phyloP scores from a whole-genome alignment of 2,797 vertebrate genomes.

The Pseudomugil tenellus region DNA sequence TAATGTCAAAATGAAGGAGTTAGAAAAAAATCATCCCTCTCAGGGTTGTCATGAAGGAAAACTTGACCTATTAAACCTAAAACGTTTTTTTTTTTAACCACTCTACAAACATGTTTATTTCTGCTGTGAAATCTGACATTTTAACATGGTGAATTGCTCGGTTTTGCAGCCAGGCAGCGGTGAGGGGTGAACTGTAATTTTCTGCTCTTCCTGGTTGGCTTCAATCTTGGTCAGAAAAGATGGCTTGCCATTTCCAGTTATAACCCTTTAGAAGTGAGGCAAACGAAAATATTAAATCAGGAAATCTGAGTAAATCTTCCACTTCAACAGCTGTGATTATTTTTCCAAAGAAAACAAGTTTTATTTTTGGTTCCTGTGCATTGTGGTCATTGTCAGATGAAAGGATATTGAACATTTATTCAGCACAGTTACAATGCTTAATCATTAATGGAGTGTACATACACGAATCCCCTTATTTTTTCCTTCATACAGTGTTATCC shows the following conservation, averaged over 20 bases:
- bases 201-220: too few species aligned
- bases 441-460: neutral
- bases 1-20: too few species aligned
- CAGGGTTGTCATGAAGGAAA: too few species aligned
- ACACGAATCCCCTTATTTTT: neutral
- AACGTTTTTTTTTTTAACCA: too few species aligned
- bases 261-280: neutral
- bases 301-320: neutral
- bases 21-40: too few species aligned
- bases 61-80: too few species aligned
- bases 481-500: conserved; percentile 1
- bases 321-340: neutral
- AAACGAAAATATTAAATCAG: neutral
- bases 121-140: too few species aligned
- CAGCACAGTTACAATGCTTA: neutral
- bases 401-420: neutral
- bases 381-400: neutral
- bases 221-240: neutral
- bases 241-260: neutral
- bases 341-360: neutral
- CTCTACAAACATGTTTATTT: too few species aligned
- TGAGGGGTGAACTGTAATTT: too few species aligned
- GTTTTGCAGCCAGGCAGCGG: too few species aligned
- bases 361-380: neutral
- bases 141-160: too few species aligned